phyloP scores from a whole-genome alignment of 2,113 vertebrate species.

The Brienomyrus brachyistius region DNA sequence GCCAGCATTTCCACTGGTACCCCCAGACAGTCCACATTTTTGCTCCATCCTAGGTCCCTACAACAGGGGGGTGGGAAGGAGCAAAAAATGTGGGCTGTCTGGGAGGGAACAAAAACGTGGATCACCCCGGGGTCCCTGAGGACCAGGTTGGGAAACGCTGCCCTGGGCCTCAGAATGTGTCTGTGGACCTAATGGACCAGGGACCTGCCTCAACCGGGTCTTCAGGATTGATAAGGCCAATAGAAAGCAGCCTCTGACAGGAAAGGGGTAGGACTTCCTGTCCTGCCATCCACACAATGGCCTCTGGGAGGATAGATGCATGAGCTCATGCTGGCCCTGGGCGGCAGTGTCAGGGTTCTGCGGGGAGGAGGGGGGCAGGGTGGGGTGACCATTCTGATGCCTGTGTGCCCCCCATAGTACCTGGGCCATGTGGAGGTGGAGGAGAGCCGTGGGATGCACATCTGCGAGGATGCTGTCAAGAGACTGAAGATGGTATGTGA shows the following conservation, averaged over 20 bases:
- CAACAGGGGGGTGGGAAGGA: background rate
- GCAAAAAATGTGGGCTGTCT: background rate
- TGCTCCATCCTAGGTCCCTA: background rate
- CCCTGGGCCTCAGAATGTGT: background rate
- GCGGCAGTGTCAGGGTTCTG: background rate
- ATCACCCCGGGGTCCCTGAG: background rate
- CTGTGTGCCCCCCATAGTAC: slow-evolving; percentile 65
- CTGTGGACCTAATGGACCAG: background rate
- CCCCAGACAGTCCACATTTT: background rate
- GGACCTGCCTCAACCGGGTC: background rate
- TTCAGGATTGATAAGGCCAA: background rate
- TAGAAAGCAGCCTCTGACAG: slow-evolving; percentile 20
- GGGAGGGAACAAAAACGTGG: background rate
- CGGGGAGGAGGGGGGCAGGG: slow-evolving; percentile 22
- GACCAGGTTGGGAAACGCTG: background rate
- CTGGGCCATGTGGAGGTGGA: slow-evolving; percentile 96
- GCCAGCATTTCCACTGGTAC: background rate
- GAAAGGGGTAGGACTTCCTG: slow-evolving; percentile 68
- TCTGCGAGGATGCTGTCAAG: slow-evolving; percentile 98
- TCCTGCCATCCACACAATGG: slow-evolving; percentile 48
- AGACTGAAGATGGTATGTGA: slow-evolving; percentile 86
- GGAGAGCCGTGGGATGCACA: slow-evolving; percentile 97
- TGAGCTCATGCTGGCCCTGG: background rate
- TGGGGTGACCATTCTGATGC: slow-evolving; percentile 24
- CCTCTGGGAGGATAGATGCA: background rate